Evolutionary conservation across 2,113 vertebrate genomes (phyloP).

Genomic region (Phainopepla nitens): DNA sequence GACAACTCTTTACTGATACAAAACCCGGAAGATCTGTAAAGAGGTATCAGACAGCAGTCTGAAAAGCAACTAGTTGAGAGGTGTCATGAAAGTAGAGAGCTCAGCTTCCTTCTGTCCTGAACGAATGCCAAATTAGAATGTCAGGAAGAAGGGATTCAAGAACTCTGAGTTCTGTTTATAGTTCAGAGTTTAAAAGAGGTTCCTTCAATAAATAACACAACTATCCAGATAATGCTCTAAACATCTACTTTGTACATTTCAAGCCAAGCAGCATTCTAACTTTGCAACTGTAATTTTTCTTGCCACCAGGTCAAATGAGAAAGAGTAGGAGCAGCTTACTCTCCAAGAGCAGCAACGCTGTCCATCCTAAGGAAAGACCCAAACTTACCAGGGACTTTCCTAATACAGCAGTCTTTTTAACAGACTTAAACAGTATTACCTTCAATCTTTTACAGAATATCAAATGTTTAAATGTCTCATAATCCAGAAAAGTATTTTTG

Average conservation of each 20-base stretch:
- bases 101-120: background rate
- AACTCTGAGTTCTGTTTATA: background rate
- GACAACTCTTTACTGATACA: background rate
- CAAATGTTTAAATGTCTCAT: background rate
- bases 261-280: background rate
- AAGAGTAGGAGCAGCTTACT: background rate
- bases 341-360: background rate
- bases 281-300: background rate
- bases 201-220: background rate
- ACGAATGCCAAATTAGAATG: background rate
- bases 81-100: background rate
- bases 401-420: background rate
- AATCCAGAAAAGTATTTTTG: background rate
- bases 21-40: background rate
- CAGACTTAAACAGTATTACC: background rate
- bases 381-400: background rate
- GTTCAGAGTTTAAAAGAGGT: background rate
- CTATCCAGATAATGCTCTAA: background rate
- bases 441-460: background rate
- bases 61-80: background rate
- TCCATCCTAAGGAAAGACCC: background rate
- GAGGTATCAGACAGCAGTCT: background rate
- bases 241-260: background rate
- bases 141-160: background rate
- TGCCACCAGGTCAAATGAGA: background rate